Base-by-base conservation (phyloP, 2,888 invertebrate genomes). In the Tachina grossa region DNA sequence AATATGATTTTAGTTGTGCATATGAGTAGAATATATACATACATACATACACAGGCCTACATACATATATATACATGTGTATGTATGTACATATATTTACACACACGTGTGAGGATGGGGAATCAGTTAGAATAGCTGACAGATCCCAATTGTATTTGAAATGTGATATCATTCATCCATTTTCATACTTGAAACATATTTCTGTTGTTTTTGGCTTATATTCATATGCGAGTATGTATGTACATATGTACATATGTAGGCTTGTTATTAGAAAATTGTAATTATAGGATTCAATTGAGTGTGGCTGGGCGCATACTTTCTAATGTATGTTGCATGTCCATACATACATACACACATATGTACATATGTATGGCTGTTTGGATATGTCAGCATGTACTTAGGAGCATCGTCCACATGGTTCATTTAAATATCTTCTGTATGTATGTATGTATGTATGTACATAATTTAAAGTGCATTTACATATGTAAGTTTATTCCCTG, bases 71-170 rank as follows among this genome's bases (percentile, higher is more conserved):
- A 61, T 1, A 43, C 3, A 41, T 31, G 11, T 59, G 41, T 31
- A 13, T n/a, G n/a, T 43, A 39, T 31, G 8, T 65, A 41, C 22
- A 19, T 55, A 53, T 65, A 22, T 22, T 14, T n/a, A 31, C 49
- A n/a, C 9, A 22, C 11, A 69, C 31, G 13, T 11, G 16, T 68
- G 55, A 19, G 31, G 65, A 10, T 82, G 61, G 61, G 51, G 47
- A 45, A 82, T 81, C 82, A 79, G 66, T 77, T 86, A 75, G 68
- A 69, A 55, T 61, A 51, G 87, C 86, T 90, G 90, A 90, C 90
- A 90, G 88, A 88, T 88, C 86, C 87, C 87, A 89, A 91, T 91
- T 91, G 89, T 89, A 89, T 90, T 89, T 90, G 91, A 89, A 91
- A 91, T 88, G 87, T 80, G 88, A 91, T 89, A 88, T 87, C 87